A percentile compares a stretch with the other conserved stretches of the same genome.
phyloP scores from a whole-genome alignment of 2,113 vertebrate species.

The Phylloscopus whistleri region DNA sequence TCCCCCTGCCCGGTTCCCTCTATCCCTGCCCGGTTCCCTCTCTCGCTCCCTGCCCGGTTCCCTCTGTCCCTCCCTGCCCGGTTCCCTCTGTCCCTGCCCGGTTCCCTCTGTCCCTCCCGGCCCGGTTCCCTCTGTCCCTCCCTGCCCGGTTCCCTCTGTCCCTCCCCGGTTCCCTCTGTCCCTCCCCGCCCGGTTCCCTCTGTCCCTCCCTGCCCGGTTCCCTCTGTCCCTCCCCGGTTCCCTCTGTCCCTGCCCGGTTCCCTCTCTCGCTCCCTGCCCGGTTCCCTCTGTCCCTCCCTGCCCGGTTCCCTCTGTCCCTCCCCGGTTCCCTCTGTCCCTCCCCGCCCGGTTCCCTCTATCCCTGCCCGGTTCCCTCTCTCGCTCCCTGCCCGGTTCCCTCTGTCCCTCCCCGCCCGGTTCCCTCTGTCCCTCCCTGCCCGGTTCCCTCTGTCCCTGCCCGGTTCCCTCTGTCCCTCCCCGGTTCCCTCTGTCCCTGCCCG shows the following conservation, averaged over 20 bases:
- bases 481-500: not conserved
- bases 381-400: not conserved
- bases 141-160: not conserved
- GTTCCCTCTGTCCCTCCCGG: too few relatives aligned
- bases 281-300: not conserved
- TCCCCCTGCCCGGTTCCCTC: not conserved
- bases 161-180: not conserved
- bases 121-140: not conserved
- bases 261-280: not conserved
- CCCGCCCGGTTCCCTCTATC: not conserved
- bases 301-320: not conserved
- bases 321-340: not conserved
- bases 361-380: too few relatives aligned
- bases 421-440: not conserved
- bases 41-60: not conserved
- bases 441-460: not conserved
- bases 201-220: not conserved
- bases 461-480: not conserved
- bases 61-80: not conserved
- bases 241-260: not conserved
- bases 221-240: not conserved
- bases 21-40: not conserved
- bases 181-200: not conserved
- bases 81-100: not conserved
- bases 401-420: not conserved